Base-by-base conservation (phyloP, 2,888 invertebrate genomes). In the Asteroscopus sphinx region DNA sequence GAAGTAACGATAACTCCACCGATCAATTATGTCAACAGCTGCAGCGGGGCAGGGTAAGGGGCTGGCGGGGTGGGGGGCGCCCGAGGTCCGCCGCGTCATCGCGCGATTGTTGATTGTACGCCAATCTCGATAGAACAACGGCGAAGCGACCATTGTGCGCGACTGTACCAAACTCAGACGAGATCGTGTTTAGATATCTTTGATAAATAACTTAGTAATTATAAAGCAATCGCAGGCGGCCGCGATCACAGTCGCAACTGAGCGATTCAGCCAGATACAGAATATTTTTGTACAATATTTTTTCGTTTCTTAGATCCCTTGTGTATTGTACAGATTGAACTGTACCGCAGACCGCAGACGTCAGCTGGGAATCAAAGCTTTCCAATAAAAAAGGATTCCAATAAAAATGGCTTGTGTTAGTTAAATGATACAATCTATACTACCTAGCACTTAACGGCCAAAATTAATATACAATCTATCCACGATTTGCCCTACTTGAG, bases 1-100 rank as follows among this genome's bases (percentile, higher is more conserved):
- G 49, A 61, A 73, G 54, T 58, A 58, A 59, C 63, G 59, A 65
- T 60, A 66, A 58, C 46, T 66, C 36, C 47, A 45, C 36, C 59
- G 75, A 63, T 77, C 70, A 63, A 70, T 70, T 62, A 68, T 56
- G 68, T 64, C 75, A 67, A 63, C 64, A 68, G 33, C 57, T 52
- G 49, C 11, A 15, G 17, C 35, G 21, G 6, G 3, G 6, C 8
- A 2, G n/a, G 16, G 12, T 17, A 2, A 6, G 5, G 32, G 4
- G 17, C 9, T 30, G 17, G 11, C 39, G 42, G 21, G n/a, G 13
- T 2, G 12, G 13, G 12, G 33, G 1, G 25, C 12, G 17, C 15
- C 15, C 16, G 35, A n/a, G 47, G 13, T 45, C 8, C 16, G 72
- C 42, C 16, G 52, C 48, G 55, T 67, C 61, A 67, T 67, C 53